These are phyloP conservation scores for Camponotus floridanus DNA, from an alignment of 1,140 invertebrate species.

Conservation along the genomic window DNA sequence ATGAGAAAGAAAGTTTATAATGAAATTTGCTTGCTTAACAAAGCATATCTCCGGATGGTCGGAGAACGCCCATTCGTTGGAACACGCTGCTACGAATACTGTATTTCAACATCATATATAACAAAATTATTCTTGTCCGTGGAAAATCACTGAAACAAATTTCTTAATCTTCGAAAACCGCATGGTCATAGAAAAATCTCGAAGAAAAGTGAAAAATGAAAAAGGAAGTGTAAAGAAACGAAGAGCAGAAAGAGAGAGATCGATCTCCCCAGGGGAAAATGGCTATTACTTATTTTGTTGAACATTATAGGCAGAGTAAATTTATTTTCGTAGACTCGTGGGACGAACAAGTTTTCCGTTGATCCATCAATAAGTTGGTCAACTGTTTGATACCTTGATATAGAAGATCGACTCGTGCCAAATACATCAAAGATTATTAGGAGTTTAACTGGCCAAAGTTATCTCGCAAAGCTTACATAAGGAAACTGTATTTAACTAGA, in stretches of 20 bases:
- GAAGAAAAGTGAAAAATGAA: background rate
- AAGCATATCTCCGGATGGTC: slow-evolving; percentile 23
- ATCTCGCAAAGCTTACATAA: background rate
- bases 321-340: slow-evolving; percentile 34
- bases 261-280: slow-evolving; percentile 26
- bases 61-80: background rate
- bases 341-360: slow-evolving; percentile 27
- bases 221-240: background rate
- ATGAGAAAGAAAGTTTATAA: slow-evolving; percentile 17
- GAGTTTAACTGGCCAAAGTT: slow-evolving; percentile 21
- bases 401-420: slow-evolving; percentile 45
- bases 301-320: slow-evolving; percentile 49
- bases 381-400: slow-evolving; percentile 17
- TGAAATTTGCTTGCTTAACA: slow-evolving; percentile 38
- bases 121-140: slow-evolving; percentile 15
- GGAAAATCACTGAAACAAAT: slow-evolving; percentile 21
- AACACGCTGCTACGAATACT: background rate
- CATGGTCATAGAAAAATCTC: background rate
- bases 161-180: slow-evolving; percentile 32
- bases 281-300: slow-evolving; percentile 46
- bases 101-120: slow-evolving; percentile 9
- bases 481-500: background rate
- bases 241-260: background rate
- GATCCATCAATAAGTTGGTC: slow-evolving; percentile 1
- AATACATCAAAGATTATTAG: slow-evolving; percentile 22